Evolutionary conservation across 92 coral and sea anemone genomes (phyloP).

Genomic region (Plumapathes pennacea): DNA sequence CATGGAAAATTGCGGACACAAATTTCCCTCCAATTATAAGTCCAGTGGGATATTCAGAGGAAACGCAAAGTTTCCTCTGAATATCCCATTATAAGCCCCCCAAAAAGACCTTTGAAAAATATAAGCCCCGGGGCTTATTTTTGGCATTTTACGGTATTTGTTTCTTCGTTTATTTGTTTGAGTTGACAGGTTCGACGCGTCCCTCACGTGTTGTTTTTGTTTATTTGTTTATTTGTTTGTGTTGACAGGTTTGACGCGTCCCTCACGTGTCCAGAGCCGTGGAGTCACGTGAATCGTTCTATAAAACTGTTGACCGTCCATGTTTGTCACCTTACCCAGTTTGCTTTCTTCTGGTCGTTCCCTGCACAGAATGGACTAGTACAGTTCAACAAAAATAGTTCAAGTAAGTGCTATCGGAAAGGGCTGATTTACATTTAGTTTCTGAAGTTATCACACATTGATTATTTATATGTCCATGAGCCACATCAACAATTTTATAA

Average conservation of each 20-base stretch:
- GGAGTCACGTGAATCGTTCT: slow-evolving; percentile 72
- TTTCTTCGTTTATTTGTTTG: too few relatives aligned
- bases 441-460: neutral
- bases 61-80: too few relatives aligned
- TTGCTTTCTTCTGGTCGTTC: slow-evolving; percentile 82
- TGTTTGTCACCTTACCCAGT: slow-evolving; percentile 87
- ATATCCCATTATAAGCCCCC: too few relatives aligned
- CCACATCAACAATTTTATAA: neutral
- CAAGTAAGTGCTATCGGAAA: slow-evolving; percentile 18
- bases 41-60: too few relatives aligned
- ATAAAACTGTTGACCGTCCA: slow-evolving; percentile 65
- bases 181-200: too few relatives aligned
- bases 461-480: neutral
- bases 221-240: neutral
- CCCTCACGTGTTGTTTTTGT: neutral
- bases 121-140: too few relatives aligned
- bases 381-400: slow-evolving; percentile 43
- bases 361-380: slow-evolving; percentile 60
- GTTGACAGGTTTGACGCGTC: slow-evolving; percentile 73
- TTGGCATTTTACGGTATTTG: too few relatives aligned
- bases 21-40: too few relatives aligned
- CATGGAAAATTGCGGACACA: too few relatives aligned
- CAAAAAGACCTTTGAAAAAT: too few relatives aligned
- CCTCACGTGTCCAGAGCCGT: slow-evolving; percentile 85
- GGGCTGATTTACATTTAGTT: neutral